Percentiles rank a stretch among this genome's conserved stretches.
Evolutionary conservation across 2,888 invertebrate genomes (phyloP).

Genomic region (Phragmatobia fuliginosa): DNA sequence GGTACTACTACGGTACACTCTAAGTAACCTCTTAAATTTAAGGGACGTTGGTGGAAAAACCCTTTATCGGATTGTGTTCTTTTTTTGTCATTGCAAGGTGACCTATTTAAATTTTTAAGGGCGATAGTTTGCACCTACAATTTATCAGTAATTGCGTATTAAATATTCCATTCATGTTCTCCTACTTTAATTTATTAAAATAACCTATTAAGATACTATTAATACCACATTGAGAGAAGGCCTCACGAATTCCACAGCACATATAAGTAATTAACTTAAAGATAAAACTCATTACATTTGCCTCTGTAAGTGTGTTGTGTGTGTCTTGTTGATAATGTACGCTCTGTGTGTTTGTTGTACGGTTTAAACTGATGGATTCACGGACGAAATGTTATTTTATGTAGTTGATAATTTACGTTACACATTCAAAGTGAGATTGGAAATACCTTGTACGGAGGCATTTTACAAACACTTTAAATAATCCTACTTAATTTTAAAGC

Average conservation of each 20-base stretch:
- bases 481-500: no score
- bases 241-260: background rate
- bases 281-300: conserved; percentile 13
- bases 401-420: background rate
- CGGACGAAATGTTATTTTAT: background rate
- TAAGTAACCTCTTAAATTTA: no score
- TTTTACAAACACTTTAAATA: no score
- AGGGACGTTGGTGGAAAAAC: no score
- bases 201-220: background rate
- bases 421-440: background rate
- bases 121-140: background rate
- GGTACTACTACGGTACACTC: no score
- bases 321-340: background rate
- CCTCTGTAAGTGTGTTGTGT: background rate
- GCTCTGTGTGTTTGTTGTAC: background rate
- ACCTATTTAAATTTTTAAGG: background rate
- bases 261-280: conserved; percentile 11
- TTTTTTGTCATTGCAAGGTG: background rate
- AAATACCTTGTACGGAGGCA: no score
- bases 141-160: background rate
- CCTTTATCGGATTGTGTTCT: no score
- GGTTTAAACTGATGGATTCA: background rate
- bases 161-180: background rate
- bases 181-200: background rate
- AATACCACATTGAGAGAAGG: background rate